phyloP scores from a whole-genome alignment of 2,113 vertebrate genomes.

The Philantomba maxwellii region DNA sequence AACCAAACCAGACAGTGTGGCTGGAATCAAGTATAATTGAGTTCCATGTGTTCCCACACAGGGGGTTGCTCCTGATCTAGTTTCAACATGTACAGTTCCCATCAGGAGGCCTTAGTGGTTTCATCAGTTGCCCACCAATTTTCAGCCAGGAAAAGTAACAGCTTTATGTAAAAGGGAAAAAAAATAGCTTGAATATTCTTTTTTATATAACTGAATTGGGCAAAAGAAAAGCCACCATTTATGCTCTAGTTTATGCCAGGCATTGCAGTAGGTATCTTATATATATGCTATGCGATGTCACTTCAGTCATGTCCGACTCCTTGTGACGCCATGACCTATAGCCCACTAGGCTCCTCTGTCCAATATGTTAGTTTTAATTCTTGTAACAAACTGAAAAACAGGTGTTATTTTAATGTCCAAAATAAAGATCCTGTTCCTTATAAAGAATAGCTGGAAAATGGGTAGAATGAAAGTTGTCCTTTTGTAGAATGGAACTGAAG shows the following conservation, averaged over 20 bases:
- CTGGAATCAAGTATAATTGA: slow-evolving; percentile 15
- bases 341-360: neutral
- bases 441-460: neutral
- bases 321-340: neutral
- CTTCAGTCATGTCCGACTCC: neutral
- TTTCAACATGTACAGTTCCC: slow-evolving; percentile 22
- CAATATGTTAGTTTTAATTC: neutral
- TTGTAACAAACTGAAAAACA: neutral
- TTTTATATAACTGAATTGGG: slow-evolving; percentile 3
- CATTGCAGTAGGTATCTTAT: neutral
- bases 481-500: neutral
- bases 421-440: neutral
- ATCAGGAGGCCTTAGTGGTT: slow-evolving; percentile 57
- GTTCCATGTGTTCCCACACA: slow-evolving; percentile 33
- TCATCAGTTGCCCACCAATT: slow-evolving; percentile 56
- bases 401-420: neutral
- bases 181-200: slow-evolving; percentile 49
- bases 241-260: neutral
- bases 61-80: slow-evolving; percentile 24
- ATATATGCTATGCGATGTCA: neutral
- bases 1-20: neutral
- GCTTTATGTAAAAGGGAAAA: slow-evolving; percentile 41
- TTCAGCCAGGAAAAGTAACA: slow-evolving; percentile 65
- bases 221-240: neutral
- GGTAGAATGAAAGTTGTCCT: neutral